Base-by-base conservation (phyloP, 2,113 vertebrate genomes). In the Gasterosteus aculeatus region DNA sequence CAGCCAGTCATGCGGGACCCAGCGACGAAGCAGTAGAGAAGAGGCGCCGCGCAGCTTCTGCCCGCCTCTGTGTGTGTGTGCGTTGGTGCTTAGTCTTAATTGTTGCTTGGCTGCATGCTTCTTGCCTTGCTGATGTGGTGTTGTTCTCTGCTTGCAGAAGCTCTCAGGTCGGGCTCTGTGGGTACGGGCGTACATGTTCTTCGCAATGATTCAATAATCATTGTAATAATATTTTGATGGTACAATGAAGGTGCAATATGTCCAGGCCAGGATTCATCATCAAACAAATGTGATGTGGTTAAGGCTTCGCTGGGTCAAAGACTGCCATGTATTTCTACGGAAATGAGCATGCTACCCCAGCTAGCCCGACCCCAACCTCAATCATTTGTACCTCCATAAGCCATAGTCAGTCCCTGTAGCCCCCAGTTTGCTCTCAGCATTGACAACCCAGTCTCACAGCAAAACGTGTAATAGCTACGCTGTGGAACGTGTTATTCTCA, bases 1-100 rank as follows among this genome's bases (percentile, higher is more conserved):
- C 31, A 69, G 77, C 82, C 82, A 82, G 78, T 86, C 91, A 72
- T 74, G 62, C 0, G 69, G 66, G 83, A 86, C 39, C 54, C 66
- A 14, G 74, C 0, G 61, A 72, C 66, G 54, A 56, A 69, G 68
- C 72, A 39, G 81, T 68, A 49, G 86, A 92, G 82, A 86, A 88
- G 80, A 80, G 85, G 44, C 74, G 39, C 53, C 78, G 60, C 72
- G 70, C 76, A 69, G 81, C 72, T 74, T 71, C 49, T 85, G 80
- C 61, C 56, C 75, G 33, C 16, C 54, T 72, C n/a, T 65, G 39
- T 70, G 49, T 26, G 49, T 26, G 49, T 26, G 54, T 26, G 44
- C 26, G 22, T 56, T 4, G 29, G 53, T 56, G 53, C 33, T 33
- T 67, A 46, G 53, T 84, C 61, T 81, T 85, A 85, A 81, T 84